Conservation (phyloP, 1,140 invertebrate species). For the Hyposmocoma kahamanoa region DNA sequence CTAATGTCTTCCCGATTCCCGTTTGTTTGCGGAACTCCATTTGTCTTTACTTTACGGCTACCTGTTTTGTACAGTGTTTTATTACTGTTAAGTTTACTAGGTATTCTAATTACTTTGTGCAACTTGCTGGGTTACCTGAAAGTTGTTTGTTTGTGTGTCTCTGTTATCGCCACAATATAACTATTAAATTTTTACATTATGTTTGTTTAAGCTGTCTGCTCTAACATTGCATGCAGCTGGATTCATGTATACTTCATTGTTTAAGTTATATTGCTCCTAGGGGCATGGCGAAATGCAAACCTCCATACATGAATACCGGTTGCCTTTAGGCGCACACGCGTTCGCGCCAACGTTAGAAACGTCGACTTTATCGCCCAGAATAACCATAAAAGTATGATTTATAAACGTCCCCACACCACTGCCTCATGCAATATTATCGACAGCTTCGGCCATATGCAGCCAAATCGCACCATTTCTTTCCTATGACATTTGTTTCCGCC, state of each 20-base stretch:
- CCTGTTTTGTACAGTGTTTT: too few relatives aligned
- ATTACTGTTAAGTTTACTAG: too few relatives aligned
- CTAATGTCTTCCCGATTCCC: constrained; percentile 24
- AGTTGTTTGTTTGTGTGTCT: too few relatives aligned
- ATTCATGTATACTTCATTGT: constrained; percentile 13
- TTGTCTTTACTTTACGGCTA: too few relatives aligned
- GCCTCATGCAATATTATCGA: constrained; percentile 36
- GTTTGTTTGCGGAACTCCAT: too few relatives aligned
- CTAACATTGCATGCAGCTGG: too few relatives aligned
- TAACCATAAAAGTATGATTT: constrained; percentile 59
- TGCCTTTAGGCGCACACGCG: constrained; percentile 22
- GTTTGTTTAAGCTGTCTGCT: too few relatives aligned
- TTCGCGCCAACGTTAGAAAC: constrained; percentile 27
- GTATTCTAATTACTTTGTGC: too few relatives aligned
- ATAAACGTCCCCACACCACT: constrained; percentile 42
- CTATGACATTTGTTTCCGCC: constrained; percentile 6
- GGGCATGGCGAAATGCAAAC: constrained; percentile 15
- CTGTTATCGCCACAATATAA: too few relatives aligned
- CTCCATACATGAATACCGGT: constrained; percentile 12
- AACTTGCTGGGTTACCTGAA: too few relatives aligned
- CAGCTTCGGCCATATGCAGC: constrained; percentile 29
- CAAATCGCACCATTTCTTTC: constrained; percentile 29
- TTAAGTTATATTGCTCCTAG: constrained; percentile 10
- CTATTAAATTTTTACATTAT: too few relatives aligned
- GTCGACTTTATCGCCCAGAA: constrained; percentile 44